These are phyloP conservation scores for Rotaria sp. DNA, from an alignment of 2,888 invertebrate genomes.

Conservation along the genomic window DNA sequence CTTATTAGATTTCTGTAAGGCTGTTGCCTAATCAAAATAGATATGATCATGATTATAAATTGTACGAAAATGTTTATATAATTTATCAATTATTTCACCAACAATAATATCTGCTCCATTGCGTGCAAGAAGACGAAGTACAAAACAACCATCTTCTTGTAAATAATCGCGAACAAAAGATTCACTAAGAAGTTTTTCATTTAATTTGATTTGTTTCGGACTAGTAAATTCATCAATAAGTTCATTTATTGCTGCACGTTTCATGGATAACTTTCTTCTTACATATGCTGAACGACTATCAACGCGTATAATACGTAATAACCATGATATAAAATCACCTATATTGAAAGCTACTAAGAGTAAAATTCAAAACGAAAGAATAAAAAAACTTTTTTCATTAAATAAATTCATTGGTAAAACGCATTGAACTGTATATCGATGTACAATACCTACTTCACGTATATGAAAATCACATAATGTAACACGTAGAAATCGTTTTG, in stretches of 20 bases:
- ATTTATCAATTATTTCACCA: conserved; percentile 39
- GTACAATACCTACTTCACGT: conserved; percentile 40
- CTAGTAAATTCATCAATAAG: not conserved
- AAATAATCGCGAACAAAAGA: conserved; percentile 40
- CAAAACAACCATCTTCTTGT: conserved; percentile 41
- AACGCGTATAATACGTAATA: not conserved
- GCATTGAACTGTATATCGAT: conserved; percentile 42
- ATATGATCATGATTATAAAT: not conserved
- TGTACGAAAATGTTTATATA: conserved; percentile 33
- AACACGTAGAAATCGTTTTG: conserved; percentile 43
- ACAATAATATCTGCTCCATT: conserved; percentile 41
- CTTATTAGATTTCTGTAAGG: not conserved
- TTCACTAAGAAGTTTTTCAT: conserved; percentile 30
- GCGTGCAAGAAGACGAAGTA: conserved; percentile 36
- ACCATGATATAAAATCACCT: conserved; percentile 36
- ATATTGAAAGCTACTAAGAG: conserved; percentile 36
- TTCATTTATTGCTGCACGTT: not conserved
- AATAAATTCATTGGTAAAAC: conserved; percentile 42
- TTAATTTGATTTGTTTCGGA: not conserved
- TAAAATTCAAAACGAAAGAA: conserved; percentile 38
- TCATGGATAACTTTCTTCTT: conserved; percentile 25
- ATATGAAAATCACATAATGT: conserved; percentile 44
- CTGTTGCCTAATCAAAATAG: not conserved
- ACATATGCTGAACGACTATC: conserved; percentile 17
- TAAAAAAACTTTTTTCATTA: conserved; percentile 40